These are phyloP conservation scores for Alethe diademata DNA, from an alignment of 2,113 vertebrate genomes.

Conservation along the genomic window DNA sequence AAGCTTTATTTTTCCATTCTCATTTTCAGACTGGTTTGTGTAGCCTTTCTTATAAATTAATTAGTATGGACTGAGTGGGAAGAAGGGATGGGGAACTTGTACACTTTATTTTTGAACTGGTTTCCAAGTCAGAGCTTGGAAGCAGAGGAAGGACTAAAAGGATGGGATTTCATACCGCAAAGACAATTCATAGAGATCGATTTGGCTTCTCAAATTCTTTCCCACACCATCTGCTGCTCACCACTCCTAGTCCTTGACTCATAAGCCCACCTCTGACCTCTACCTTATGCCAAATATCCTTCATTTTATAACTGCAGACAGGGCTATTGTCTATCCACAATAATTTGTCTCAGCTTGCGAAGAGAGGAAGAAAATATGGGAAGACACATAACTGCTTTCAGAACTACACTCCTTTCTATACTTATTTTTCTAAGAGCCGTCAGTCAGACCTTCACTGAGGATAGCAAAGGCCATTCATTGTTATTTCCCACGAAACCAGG, in stretches of 20 bases:
- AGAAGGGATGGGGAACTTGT: background rate
- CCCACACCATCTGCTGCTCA: background rate
- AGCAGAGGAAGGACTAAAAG: background rate
- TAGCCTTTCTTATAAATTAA: background rate
- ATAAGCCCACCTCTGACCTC: background rate
- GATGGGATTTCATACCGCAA: background rate
- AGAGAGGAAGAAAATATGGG: background rate
- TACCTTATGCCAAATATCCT: background rate
- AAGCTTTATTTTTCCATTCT: background rate
- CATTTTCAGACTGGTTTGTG: background rate
- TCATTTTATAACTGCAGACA: background rate
- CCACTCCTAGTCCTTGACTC: background rate
- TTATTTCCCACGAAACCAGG: background rate
- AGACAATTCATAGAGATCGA: background rate
- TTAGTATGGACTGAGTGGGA: background rate
- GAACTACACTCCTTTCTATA: background rate
- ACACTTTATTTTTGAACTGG: background rate
- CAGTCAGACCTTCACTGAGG: background rate
- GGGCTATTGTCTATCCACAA: background rate
- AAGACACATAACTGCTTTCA: background rate
- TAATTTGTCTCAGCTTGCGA: background rate
- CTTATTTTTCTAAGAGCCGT: conserved; percentile 8
- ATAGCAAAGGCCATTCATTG: background rate
- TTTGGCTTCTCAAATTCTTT: background rate
- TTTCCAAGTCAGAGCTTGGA: conserved; percentile 9